Evolutionary conservation across 2,113 vertebrate species (phyloP), one percentile per base, ranked within the genome.

Genomic region (Dromiciops gliroides): DNA sequence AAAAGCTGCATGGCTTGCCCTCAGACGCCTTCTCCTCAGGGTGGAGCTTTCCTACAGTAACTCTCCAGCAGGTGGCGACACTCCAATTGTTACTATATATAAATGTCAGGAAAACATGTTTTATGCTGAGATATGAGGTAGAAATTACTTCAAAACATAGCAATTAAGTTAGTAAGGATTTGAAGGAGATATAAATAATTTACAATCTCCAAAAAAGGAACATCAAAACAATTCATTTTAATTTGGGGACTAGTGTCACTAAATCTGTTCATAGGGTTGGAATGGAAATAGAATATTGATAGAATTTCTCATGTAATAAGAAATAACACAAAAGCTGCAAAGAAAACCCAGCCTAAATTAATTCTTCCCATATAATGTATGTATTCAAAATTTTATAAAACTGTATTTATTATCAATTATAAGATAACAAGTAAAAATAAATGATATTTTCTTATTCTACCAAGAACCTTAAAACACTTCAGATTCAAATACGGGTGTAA

Each of bases 401-500:
- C 1, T 94, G 16, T 5, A 93, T 44, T 95, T 93, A 22, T 23
- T 93, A 89, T 90, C 19, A 91, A 31, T 92, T 67, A 51, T 92
- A 96, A 96, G 89, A 90, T n/a, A 93, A 91, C 0, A 5, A 93
- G 6, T 6, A 75, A 89, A 23, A 96, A 51, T 89, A 90, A 93
- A 51, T 52, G 1, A 52, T 51, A 93, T 4, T 93, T 93, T 95
- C 37, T 14, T 95, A 8, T 92, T 48, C 47, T 31, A 48, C 7
- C 51, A 95, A 47, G 89, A 93, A 93, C 48, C 5, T 22, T 93
- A 49, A 92, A 93, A 93, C 16, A 19, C 83, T 93, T 90, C 14
- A 93, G 89, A 49, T 49, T 91, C 93, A 24, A 94, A 90, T 93
- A 95, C 56, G 90, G 48, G 89, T 23, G 51, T 89, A 94, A 93